Evolutionary conservation across 2,888 invertebrate species (phyloP), one percentile per base, ranked within the genome.

Genomic region (Nemotelus nigrinus): DNA sequence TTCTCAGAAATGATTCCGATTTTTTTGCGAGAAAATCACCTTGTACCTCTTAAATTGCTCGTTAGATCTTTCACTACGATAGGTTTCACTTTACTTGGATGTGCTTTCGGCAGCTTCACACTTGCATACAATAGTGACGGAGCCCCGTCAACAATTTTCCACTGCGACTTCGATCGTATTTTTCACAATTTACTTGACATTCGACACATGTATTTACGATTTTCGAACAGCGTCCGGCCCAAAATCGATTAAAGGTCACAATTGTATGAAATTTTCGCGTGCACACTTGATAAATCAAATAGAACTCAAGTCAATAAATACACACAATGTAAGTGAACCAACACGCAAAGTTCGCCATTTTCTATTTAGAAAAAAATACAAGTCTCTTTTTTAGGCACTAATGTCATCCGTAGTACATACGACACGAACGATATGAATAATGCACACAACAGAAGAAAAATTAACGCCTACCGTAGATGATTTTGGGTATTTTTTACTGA

Each of bases 271-370:
- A 63, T 74, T 70, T 74, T 74, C 48, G 74, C 60, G 63, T 60
- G 60, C 60, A 41, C 44, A 76, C 55, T 25, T 8, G 7, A n/a
- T 43, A 7, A 44, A 65, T 64, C 64, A 39, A 50, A 77, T 70
- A 77, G 77, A 79, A 79, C 78, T 70, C 77, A 79, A 79, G 77
- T 78, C 77, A 76, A 77, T 78, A 78, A 79, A 78, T 63, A 68
- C 70, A 78, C 75, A 80, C 78, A 79, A 79, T 79, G 79, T 71
- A 80, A 80, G 79, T 76, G 77, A 78, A 78, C 78, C 79, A 80
- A 79, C 80, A 80, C 79, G 79, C 79, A 79, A 79, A 80, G 80
- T 78, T 79, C 80, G 80, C 80, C 80, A 80, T 80, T 80, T 80
- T 80, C 80, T 80, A 78, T 80, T 77, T 55, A 63, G 63, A 45